These are phyloP conservation scores for Centruroides vittatus DNA, from an alignment of 1,140 invertebrate species.

Conservation along the genomic window DNA sequence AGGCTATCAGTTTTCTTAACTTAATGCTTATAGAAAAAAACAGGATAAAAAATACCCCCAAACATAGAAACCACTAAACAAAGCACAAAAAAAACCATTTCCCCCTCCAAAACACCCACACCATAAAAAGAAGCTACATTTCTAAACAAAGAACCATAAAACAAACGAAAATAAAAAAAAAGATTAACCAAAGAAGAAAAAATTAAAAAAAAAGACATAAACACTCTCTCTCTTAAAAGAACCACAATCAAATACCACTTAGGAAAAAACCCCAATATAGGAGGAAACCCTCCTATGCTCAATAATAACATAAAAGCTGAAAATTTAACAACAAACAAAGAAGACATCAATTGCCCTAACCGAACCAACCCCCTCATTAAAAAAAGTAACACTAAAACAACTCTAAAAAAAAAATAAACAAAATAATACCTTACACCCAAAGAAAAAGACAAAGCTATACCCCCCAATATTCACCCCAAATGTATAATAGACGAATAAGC, in stretches of 20 bases:
- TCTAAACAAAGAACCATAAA: not conserved
- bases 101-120: too few species aligned
- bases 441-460: not conserved
- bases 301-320: not conserved
- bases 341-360: not conserved
- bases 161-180: conserved; percentile 1
- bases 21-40: not conserved
- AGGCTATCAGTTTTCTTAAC: not conserved
- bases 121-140: too few species aligned
- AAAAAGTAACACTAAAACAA: not conserved
- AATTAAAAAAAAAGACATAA: too few species aligned
- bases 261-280: not conserved
- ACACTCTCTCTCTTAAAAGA: too few species aligned
- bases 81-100: not conserved
- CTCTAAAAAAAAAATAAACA: not conserved
- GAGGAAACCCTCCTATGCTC: not conserved
- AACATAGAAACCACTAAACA: not conserved
- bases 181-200: not conserved
- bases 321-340: too few species aligned
- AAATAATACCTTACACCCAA: not conserved
- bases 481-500: conserved; percentile 1
- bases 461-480: not conserved
- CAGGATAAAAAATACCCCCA: not conserved
- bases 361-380: not conserved
- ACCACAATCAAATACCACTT: too few species aligned